A percentile compares a stretch with the other conserved stretches of the same genome.
phyloP scores from a whole-genome alignment of 2,888 invertebrate species.

The Drosophila mulleri region DNA sequence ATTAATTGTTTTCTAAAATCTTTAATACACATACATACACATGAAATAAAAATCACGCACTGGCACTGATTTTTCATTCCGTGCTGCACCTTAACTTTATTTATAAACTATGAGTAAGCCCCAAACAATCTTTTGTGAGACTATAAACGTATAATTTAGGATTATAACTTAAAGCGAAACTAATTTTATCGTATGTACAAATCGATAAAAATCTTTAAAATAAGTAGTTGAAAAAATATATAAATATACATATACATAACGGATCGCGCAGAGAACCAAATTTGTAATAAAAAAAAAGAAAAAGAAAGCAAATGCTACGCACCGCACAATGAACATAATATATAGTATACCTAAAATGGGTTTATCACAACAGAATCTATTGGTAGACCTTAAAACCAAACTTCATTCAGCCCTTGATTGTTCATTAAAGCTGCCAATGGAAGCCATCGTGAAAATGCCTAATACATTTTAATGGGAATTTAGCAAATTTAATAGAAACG shows the following conservation, averaged over 20 bases:
- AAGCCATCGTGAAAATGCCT: slow-evolving; percentile 29
- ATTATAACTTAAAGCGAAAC: slow-evolving; percentile 51
- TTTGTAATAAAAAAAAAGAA: slow-evolving; percentile 56
- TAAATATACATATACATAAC: slow-evolving; percentile 15
- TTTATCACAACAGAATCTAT: slow-evolving; percentile 27
- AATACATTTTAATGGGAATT: slow-evolving; percentile 56
- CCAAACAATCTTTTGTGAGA: slow-evolving; percentile 77
- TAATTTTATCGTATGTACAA: slow-evolving; percentile 72
- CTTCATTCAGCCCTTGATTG: background rate
- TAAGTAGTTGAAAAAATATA: slow-evolving; percentile 64
- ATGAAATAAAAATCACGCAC: slow-evolving; percentile 37
- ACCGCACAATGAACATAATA: slow-evolving; percentile 69
- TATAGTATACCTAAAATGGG: slow-evolving; percentile 42
- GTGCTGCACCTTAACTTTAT: slow-evolving; percentile 54
- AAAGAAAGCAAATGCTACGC: slow-evolving; percentile 55
- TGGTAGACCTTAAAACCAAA: slow-evolving; percentile 8
- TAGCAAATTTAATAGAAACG: slow-evolving; percentile 74
- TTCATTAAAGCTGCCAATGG: slow-evolving; percentile 28
- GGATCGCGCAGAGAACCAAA: slow-evolving; percentile 71
- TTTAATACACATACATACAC: slow-evolving; percentile 16
- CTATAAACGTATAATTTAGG: slow-evolving; percentile 70
- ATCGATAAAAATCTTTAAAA: slow-evolving; percentile 66
- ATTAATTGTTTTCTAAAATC: slow-evolving; percentile 44
- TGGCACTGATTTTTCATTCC: slow-evolving; percentile 50
- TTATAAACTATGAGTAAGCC: slow-evolving; percentile 50